phyloP scores from a whole-genome alignment of 2,113 vertebrate species.

The Chitala chitala region DNA sequence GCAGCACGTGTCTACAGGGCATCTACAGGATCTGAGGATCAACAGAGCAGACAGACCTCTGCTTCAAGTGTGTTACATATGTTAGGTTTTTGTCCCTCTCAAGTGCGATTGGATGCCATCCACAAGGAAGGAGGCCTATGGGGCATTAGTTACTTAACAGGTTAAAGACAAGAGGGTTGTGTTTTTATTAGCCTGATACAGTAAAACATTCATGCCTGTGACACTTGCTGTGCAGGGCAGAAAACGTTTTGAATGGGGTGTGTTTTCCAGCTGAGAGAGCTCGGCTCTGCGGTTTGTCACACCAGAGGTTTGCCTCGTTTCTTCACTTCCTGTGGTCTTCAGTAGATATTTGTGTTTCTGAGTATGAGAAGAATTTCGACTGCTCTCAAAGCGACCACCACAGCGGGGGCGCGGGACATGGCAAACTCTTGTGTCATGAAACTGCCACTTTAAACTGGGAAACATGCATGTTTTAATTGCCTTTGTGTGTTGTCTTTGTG shows the following conservation, averaged over 20 bases:
- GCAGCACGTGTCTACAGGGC: too few relatives aligned
- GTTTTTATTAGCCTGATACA: too few relatives aligned
- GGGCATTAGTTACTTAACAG: too few relatives aligned
- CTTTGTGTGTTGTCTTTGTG: constrained; percentile 52
- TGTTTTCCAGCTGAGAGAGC: background rate
- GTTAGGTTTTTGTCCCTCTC: too few relatives aligned
- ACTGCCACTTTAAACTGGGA: background rate
- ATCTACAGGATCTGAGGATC: too few relatives aligned
- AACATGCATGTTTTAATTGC: constrained; percentile 39
- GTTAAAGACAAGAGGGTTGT: too few relatives aligned
- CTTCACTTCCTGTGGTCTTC: background rate
- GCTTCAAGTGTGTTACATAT: too few relatives aligned
- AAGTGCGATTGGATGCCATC: too few relatives aligned
- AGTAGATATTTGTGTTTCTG: background rate
- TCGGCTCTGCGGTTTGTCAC: background rate
- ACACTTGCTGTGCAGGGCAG: too few relatives aligned
- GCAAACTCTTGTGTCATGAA: background rate
- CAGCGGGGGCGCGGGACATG: background rate
- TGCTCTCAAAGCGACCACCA: constrained; percentile 1
- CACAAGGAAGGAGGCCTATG: too few relatives aligned
- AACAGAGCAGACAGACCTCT: too few relatives aligned
- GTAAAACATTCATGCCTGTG: too few relatives aligned
- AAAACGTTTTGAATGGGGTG: background rate
- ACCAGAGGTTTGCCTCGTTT: background rate
- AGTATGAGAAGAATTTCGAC: background rate